Conservation (phyloP, 1,140 invertebrate species). For the Neodiprion fabricii region DNA sequence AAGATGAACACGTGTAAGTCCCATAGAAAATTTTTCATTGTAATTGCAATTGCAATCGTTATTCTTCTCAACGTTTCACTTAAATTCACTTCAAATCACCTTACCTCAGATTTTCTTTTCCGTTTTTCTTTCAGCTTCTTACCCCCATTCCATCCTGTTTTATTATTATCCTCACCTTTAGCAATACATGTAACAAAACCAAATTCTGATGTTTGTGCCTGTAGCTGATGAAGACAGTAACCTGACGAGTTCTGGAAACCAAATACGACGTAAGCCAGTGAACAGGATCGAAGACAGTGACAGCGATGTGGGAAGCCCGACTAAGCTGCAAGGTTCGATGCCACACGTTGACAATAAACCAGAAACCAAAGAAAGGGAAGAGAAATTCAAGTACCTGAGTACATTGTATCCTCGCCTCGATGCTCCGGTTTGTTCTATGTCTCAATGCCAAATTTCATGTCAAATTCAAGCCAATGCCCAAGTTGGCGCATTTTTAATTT, state of each 20-base stretch:
- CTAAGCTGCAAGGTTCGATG: conserved; percentile 29
- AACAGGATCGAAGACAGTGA: conserved; percentile 57
- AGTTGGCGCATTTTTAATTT: neutral
- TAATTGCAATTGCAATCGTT: too few species aligned
- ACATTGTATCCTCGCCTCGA: conserved; percentile 44
- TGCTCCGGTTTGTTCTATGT: conserved; percentile 31
- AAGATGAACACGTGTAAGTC: conserved; percentile 53
- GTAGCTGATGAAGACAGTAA: conserved; percentile 53
- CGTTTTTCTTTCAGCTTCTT: too few species aligned
- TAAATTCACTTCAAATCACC: too few species aligned
- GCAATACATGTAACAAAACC: neutral
- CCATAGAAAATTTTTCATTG: neutral
- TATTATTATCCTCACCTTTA: too few species aligned
- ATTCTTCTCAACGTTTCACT: too few species aligned
- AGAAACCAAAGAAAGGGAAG: conserved; percentile 43
- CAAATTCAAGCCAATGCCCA: neutral
- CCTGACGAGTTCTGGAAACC: conserved; percentile 39
- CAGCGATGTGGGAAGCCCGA: conserved; percentile 45
- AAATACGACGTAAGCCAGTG: conserved; percentile 44
- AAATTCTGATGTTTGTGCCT: conserved; percentile 24
- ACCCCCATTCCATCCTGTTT: too few species aligned
- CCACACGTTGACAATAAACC: conserved; percentile 34
- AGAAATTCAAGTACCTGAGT: conserved; percentile 47
- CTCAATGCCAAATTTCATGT: neutral
- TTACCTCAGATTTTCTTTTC: too few species aligned